Evolutionary conservation across 2,113 vertebrate genomes (phyloP).

Genomic region (Odobenus rosmarus): DNA sequence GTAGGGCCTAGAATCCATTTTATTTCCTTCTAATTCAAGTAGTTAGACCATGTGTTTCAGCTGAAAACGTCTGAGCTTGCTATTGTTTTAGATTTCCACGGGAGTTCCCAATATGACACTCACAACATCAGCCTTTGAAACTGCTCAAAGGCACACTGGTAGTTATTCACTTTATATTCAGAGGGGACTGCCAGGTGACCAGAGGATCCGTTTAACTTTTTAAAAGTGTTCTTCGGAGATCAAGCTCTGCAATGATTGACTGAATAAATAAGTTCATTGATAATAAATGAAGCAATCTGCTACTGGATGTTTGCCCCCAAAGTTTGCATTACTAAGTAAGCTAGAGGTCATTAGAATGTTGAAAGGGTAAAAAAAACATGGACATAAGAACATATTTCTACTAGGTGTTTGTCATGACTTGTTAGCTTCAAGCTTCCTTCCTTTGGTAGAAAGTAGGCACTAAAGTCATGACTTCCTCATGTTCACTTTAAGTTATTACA

Average conservation of each 20-base stretch:
- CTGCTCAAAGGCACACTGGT: neutral
- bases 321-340: slow-evolving; percentile 53
- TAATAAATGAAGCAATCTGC: slow-evolving; percentile 60
- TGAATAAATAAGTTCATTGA: slow-evolving; percentile 64
- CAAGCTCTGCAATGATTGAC: slow-evolving; percentile 43
- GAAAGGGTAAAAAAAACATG: slow-evolving; percentile 36
- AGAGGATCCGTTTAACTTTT: slow-evolving; percentile 21
- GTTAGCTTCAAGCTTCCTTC: slow-evolving; percentile 40
- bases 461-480: slow-evolving; percentile 28
- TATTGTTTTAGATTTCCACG: slow-evolving; percentile 28
- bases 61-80: neutral
- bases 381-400: neutral
- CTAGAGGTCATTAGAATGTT: slow-evolving; percentile 20
- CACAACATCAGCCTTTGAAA: neutral
- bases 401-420: neutral
- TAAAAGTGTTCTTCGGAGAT: slow-evolving; percentile 46
- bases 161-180: slow-evolving; percentile 20
- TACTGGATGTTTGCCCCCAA: slow-evolving; percentile 38
- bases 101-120: neutral
- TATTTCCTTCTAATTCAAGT: neutral
- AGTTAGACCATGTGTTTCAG: neutral
- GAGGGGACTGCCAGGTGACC: neutral
- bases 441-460: neutral
- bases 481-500: slow-evolving; percentile 33
- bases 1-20: neutral